phyloP scores from a whole-genome alignment of 2,888 invertebrate species.

The Melipona beecheii region DNA sequence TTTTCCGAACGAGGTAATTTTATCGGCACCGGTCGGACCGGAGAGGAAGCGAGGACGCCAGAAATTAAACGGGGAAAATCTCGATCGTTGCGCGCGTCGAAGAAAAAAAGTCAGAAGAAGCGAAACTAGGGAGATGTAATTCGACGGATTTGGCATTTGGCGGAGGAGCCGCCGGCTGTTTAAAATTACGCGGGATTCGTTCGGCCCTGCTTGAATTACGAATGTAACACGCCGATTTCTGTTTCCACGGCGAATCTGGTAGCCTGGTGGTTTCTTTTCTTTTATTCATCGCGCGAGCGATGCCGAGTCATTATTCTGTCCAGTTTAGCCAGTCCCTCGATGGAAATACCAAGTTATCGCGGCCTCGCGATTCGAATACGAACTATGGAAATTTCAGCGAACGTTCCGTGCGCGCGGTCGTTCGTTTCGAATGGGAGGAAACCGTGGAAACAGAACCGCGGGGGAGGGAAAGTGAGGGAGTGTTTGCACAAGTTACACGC shows the following conservation, averaged over 20 bases:
- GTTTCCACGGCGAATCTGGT: slow-evolving; percentile 20
- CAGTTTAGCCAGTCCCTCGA: slow-evolving; percentile 9
- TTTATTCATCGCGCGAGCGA: slow-evolving; percentile 18
- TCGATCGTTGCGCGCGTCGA: no score
- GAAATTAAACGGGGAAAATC: no score
- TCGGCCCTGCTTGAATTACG: neutral
- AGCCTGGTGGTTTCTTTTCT: slow-evolving; percentile 21
- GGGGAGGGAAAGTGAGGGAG: no score
- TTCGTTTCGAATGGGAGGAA: neutral
- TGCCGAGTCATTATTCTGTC: slow-evolving; percentile 26
- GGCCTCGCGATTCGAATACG: slow-evolving; percentile 12
- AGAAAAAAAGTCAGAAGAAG: no score
- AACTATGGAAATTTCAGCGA: neutral
- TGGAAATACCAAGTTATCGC: slow-evolving; percentile 15
- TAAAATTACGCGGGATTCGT: slow-evolving; percentile 16
- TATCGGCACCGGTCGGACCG: neutral
- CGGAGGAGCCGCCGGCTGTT: neutral
- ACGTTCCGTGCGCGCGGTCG: no score
- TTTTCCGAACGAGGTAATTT: neutral
- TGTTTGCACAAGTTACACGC: neutral
- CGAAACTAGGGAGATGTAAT: neutral
- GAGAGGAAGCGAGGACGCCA: no score
- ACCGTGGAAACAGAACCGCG: neutral
- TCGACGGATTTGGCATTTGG: neutral
- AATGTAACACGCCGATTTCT: slow-evolving; percentile 13